phyloP scores from a whole-genome alignment of 2,113 vertebrate genomes.

The Lampris incognitus region DNA sequence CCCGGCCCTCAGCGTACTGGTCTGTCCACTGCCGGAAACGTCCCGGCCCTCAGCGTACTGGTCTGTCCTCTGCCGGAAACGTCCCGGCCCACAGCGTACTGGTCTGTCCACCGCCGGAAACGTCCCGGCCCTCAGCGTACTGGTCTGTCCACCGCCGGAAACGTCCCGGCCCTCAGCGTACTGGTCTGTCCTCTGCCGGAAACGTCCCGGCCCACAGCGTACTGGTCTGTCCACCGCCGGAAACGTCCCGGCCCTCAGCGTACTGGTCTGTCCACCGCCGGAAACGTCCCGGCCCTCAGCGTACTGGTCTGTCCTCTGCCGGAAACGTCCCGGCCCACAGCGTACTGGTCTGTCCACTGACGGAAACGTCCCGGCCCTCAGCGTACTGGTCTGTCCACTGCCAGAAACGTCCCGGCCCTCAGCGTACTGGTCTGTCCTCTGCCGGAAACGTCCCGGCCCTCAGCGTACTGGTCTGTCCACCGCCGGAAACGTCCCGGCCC shows the following conservation, averaged over 20 bases:
- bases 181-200: constrained; percentile 72
- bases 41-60: constrained; percentile 68
- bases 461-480: constrained; percentile 46
- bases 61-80: constrained; percentile 75
- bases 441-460: constrained; percentile 80
- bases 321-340: constrained; percentile 78
- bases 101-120: constrained; percentile 74
- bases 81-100: constrained; percentile 70
- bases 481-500: constrained; percentile 81
- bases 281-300: constrained; percentile 75
- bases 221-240: constrained; percentile 71
- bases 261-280: constrained; percentile 71
- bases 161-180: constrained; percentile 72
- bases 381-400: constrained; percentile 62
- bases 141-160: constrained; percentile 66
- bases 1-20: constrained; percentile 68
- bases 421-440: constrained; percentile 55
- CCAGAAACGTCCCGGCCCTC: constrained; percentile 79
- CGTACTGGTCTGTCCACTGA: constrained; percentile 48
- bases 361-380: constrained; percentile 78
- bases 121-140: constrained; percentile 71
- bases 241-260: constrained; percentile 74
- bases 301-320: constrained; percentile 72
- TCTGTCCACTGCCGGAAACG: constrained; percentile 76
- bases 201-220: constrained; percentile 73